phyloP scores from a whole-genome alignment of 2,797 vertebrate species.

The Masticophis lateralis region DNA sequence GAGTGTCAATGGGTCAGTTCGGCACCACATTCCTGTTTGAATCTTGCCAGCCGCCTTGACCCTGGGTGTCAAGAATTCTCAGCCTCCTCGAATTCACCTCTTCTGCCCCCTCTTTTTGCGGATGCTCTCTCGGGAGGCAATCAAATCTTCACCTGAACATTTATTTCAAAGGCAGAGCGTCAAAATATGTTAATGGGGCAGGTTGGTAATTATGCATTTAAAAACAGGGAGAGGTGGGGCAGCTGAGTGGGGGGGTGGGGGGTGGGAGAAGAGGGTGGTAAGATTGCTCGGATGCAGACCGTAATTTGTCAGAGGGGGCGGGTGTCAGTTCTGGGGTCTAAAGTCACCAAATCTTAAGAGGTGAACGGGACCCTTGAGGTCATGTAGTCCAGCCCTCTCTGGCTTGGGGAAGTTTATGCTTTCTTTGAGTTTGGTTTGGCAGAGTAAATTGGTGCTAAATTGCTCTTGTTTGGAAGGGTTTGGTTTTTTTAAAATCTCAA shows the following conservation, averaged over 20 bases:
- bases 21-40: not conserved
- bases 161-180: not conserved
- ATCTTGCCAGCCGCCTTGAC: not conserved
- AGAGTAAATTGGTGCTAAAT: not conserved
- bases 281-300: not conserved
- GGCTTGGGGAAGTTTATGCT: accelerated
- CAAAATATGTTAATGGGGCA: slow-evolving; percentile 10
- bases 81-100: not conserved
- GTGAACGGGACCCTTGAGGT: not conserved
- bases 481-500: accelerated
- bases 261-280: no score
- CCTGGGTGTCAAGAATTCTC: not conserved
- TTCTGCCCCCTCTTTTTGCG: not conserved
- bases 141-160: slow-evolving; percentile 12
- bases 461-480: not conserved
- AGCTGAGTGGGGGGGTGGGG: no score
- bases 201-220: slow-evolving; percentile 5
- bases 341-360: not conserved
- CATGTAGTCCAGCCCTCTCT: not conserved
- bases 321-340: not conserved
- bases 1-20: not conserved
- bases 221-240: not conserved
- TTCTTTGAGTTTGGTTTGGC: not conserved
- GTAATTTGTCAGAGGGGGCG: not conserved
- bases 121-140: not conserved